Evolutionary conservation across 2,888 invertebrate genomes (phyloP).

Genomic region (Dryomyza anilis): DNA sequence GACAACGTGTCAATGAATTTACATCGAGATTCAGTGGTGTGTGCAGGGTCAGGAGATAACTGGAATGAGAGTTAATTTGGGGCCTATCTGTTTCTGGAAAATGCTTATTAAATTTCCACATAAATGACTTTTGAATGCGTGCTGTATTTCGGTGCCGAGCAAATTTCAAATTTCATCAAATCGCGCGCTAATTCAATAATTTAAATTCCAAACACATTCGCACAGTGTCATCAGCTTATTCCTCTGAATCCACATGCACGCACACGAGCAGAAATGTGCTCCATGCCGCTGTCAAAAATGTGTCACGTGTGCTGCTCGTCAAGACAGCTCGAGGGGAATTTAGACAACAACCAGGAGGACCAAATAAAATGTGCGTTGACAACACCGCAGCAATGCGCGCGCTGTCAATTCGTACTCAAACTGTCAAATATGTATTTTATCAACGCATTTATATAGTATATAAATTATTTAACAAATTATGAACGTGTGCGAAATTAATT

Average conservation of each 20-base stretch:
- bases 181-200: slow-evolving; percentile 23
- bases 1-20: background rate
- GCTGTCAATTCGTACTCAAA: slow-evolving; percentile 11
- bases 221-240: too few species aligned
- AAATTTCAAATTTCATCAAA: slow-evolving; percentile 16
- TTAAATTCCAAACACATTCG: slow-evolving; percentile 1
- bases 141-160: background rate
- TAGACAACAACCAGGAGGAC: background rate
- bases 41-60: background rate
- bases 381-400: background rate
- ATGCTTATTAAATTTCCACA: background rate
- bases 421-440: slow-evolving; percentile 19
- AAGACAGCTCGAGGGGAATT: background rate
- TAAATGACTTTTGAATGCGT: background rate
- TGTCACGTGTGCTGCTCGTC: slow-evolving; percentile 1
- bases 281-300: slow-evolving; percentile 7
- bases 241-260: background rate
- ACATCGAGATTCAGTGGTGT: background rate
- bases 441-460: slow-evolving; percentile 22
- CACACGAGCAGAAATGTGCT: background rate
- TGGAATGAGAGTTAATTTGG: background rate
- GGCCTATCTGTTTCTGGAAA: background rate
- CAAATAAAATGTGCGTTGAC: background rate
- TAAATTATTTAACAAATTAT: slow-evolving; percentile 36
- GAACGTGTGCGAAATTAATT: slow-evolving; percentile 29